Conservation (phyloP, 1,140 invertebrate genomes). For the Mylabris phalerata region DNA sequence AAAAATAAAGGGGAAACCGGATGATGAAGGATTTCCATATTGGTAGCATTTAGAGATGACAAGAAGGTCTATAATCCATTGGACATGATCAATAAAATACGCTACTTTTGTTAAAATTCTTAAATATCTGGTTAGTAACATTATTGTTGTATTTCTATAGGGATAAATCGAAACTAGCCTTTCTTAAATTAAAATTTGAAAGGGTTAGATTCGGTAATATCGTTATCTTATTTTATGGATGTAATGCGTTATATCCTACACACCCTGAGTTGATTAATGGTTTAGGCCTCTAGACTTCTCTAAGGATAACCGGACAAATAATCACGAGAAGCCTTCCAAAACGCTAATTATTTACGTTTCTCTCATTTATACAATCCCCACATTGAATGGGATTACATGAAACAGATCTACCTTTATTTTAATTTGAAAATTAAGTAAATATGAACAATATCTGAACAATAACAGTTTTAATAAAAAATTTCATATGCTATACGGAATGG, state of each 20-base stretch:
- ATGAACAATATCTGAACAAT: background rate
- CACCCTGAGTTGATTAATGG: constrained; percentile 12
- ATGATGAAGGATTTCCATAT: too few relatives aligned
- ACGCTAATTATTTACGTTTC: constrained; percentile 19
- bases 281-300: constrained; percentile 10
- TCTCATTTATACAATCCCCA: background rate
- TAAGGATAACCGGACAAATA: constrained; percentile 13
- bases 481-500: too few relatives aligned
- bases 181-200: constrained; percentile 5
- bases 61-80: too few relatives aligned
- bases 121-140: too few relatives aligned
- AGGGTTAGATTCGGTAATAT: constrained; percentile 9
- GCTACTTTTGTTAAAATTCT: too few relatives aligned
- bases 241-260: constrained; percentile 12
- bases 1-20: too few relatives aligned
- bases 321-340: constrained; percentile 13
- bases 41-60: too few relatives aligned
- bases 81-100: too few relatives aligned
- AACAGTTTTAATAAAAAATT: too few relatives aligned
- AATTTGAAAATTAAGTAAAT: constrained; percentile 10
- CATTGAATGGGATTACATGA: constrained; percentile 6
- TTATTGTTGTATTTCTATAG: background rate
- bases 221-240: constrained; percentile 16
- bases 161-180: constrained; percentile 5
- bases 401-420: constrained; percentile 14